Percentiles rank a stretch among this genome's conserved stretches.
phyloP scores from a whole-genome alignment of 35 echinoderm and acorn worm species.

The Patiria miniata region DNA sequence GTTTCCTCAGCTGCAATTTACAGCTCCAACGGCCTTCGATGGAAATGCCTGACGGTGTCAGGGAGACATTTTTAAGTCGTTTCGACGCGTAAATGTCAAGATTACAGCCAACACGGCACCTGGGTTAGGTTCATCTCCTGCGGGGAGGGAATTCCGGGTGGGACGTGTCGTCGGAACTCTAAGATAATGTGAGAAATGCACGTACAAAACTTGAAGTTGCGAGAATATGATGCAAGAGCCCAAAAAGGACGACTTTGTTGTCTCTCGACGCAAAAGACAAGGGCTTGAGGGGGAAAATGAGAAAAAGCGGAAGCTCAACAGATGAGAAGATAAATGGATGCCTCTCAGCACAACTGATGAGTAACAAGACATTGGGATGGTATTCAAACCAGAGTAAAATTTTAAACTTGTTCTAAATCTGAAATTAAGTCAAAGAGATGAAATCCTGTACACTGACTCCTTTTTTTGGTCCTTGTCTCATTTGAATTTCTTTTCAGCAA shows the following conservation, averaged over 20 bases:
- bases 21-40: background rate
- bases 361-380: no score
- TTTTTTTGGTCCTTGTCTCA: no score
- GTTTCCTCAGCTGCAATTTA: conserved; percentile 4
- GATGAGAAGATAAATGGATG: no score
- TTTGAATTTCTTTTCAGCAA: no score
- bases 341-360: no score
- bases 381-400: no score
- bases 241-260: background rate
- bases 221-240: background rate
- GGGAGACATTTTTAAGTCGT: background rate
- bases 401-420: no score
- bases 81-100: background rate
- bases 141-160: no score
- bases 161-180: background rate
- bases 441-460: no score
- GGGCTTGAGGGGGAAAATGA: no score
- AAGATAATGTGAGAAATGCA: background rate
- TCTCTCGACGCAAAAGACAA: background rate
- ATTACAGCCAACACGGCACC: background rate
- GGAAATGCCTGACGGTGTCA: background rate
- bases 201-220: background rate
- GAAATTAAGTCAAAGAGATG: no score
- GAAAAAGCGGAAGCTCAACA: no score
- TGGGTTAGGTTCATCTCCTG: background rate